phyloP scores from a whole-genome alignment of 2,888 invertebrate species.

The Napeogenes inachia region DNA sequence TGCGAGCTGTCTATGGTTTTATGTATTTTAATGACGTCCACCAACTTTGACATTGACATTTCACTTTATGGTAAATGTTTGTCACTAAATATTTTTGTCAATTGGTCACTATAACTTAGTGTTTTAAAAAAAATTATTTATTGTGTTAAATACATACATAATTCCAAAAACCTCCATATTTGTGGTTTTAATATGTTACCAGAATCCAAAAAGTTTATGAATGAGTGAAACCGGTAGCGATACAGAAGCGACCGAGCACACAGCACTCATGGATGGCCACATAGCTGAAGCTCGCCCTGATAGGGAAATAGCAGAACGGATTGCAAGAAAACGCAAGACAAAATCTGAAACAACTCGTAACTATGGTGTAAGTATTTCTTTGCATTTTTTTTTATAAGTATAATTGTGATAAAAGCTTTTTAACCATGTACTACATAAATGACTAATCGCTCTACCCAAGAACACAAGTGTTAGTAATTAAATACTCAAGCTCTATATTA shows the following conservation, averaged over 20 bases:
- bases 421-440: not conserved
- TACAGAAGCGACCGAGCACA: slow-evolving; percentile 82
- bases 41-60: too few relatives aligned
- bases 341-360: slow-evolving; percentile 70
- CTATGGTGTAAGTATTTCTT: slow-evolving; percentile 69
- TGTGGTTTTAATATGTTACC: slow-evolving; percentile 23
- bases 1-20: too few relatives aligned
- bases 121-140: too few relatives aligned
- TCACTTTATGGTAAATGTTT: too few relatives aligned
- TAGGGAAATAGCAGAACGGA: slow-evolving; percentile 73
- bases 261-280: slow-evolving; percentile 92
- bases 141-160: too few relatives aligned
- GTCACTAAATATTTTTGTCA: too few relatives aligned
- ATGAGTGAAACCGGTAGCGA: slow-evolving; percentile 70
- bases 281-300: slow-evolving; percentile 81
- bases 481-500: too few relatives aligned
- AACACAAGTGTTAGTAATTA: too few relatives aligned
- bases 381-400: not conserved
- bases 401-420: not conserved
- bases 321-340: slow-evolving; percentile 75
- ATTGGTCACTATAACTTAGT: too few relatives aligned
- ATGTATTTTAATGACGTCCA: too few relatives aligned
- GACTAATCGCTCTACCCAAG: not conserved
- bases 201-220: slow-evolving; percentile 45
- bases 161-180: not conserved